Evolutionary conservation across 2,113 vertebrate species (phyloP), one percentile per base, ranked within the genome.

Genomic region (Hirundichthys speculiger): DNA sequence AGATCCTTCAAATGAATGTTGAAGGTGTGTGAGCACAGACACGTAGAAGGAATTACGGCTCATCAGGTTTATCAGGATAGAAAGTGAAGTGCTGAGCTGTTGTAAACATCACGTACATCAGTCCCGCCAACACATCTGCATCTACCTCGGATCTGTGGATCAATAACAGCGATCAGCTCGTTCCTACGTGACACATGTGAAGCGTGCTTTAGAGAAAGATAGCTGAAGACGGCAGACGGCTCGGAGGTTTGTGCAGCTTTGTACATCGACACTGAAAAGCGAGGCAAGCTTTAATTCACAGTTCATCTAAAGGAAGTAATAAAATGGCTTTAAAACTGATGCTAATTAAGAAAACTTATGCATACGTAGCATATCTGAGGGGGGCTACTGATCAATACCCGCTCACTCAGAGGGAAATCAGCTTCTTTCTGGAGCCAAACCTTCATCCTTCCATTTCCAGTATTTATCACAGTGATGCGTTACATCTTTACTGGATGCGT

Each of bases 141-240:
- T 39, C 25, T 18, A 48, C 40, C 45, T 22, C 11, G 41, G 15
- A 16, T 49, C 5, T 65, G 57, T 68, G 62, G 25, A 57, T 45
- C 48, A 65, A 64, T 67, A 34, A 52, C 13, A 66, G 74, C 38
- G 13, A 39, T 46, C 19, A 18, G 40, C 25, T 54, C 77, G 79
- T 79, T 82, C 63, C 61, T 72, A 57, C 74, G 72, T 59, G 73
- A 79, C 70, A 52, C 89, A 90, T 90, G 89, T 86, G 21, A 75
- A 62, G 57, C 84, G 69, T 89, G 90, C 88, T 79, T 65, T 69
- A 71, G 77, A 69, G 65, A 58, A 42, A 65, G 38, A 39, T n/a
- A n/a, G 70, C 42, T 2, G 4, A 21, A 49, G 63, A 20, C 49
- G 45, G 80, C 43, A 57, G 41, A 54, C 48, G 48, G 54, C 48